Evolutionary conservation across 2,888 invertebrate species (phyloP).

Genomic region (Andrena minutula): DNA sequence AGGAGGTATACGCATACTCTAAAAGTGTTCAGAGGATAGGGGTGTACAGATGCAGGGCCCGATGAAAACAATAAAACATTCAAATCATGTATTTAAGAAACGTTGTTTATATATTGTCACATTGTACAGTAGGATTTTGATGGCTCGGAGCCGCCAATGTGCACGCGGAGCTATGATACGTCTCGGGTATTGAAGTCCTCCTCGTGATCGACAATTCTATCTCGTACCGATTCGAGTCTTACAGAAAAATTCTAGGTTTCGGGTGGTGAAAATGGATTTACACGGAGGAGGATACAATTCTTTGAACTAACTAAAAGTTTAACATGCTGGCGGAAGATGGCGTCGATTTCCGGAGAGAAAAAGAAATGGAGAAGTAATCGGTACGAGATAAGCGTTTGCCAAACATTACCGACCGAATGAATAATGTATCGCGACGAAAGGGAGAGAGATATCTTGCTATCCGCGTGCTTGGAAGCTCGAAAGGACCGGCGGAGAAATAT

Average conservation of each 20-base stretch:
- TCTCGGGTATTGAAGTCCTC: slow-evolving; percentile 20
- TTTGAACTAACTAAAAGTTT: too few relatives aligned
- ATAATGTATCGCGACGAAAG: slow-evolving; percentile 32
- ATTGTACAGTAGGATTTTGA: slow-evolving; percentile 52
- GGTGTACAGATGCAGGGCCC: slow-evolving; percentile 65
- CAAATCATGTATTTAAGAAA: slow-evolving; percentile 61
- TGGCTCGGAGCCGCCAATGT: slow-evolving; percentile 34
- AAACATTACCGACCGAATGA: slow-evolving; percentile 4
- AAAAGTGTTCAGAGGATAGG: slow-evolving; percentile 34
- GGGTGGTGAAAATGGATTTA: neutral
- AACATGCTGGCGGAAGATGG: neutral
- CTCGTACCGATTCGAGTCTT: slow-evolving; percentile 40
- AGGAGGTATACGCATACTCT: slow-evolving; percentile 20
- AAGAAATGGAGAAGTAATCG: slow-evolving; percentile 14
- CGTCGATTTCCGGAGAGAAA: neutral
- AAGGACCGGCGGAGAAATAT: slow-evolving; percentile 27
- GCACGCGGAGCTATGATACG: slow-evolving; percentile 28
- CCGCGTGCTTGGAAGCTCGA: neutral
- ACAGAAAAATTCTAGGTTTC: too few relatives aligned
- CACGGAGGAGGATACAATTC: neutral
- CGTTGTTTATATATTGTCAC: slow-evolving; percentile 62
- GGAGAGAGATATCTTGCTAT: slow-evolving; percentile 1
- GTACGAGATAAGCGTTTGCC: slow-evolving; percentile 41
- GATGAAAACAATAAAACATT: slow-evolving; percentile 69
- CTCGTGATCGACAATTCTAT: slow-evolving; percentile 38